Evolutionary conservation across 2,113 vertebrate genomes (phyloP).

Genomic region (Poecile atricapillus): DNA sequence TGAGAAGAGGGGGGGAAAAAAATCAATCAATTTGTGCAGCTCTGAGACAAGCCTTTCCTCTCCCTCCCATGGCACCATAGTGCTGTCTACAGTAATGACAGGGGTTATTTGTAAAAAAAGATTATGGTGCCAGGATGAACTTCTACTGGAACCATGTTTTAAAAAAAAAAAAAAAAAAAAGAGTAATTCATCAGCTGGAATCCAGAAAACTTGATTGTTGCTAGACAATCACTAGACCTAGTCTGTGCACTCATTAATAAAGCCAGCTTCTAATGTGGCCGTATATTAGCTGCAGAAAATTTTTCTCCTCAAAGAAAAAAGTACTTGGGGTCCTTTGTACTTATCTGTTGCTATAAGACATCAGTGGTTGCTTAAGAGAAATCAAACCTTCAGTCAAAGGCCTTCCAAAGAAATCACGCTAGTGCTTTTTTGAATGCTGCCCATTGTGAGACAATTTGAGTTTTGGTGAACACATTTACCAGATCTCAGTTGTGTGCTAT

Average conservation of each 20-base stretch:
- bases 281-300: neutral
- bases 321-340: neutral
- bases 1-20: neutral
- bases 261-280: neutral
- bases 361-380: neutral
- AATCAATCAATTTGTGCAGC: neutral
- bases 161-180: neutral
- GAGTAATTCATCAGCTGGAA: neutral
- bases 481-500: neutral
- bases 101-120: neutral
- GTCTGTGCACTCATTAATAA: neutral
- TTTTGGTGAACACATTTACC: neutral
- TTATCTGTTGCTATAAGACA: neutral
- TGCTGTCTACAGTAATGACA: neutral
- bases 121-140: neutral
- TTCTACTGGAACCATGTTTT: neutral
- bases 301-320: neutral
- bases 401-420: neutral
- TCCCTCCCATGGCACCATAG: neutral
- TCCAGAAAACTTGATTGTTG: neutral
- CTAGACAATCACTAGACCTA: neutral
- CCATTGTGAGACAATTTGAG: neutral
- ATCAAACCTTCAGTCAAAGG: neutral
- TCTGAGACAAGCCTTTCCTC: neutral
- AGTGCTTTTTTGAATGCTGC: neutral